These are phyloP conservation scores for Eilema griseolum DNA, from an alignment of 2,888 invertebrate species.

Conservation along the genomic window DNA sequence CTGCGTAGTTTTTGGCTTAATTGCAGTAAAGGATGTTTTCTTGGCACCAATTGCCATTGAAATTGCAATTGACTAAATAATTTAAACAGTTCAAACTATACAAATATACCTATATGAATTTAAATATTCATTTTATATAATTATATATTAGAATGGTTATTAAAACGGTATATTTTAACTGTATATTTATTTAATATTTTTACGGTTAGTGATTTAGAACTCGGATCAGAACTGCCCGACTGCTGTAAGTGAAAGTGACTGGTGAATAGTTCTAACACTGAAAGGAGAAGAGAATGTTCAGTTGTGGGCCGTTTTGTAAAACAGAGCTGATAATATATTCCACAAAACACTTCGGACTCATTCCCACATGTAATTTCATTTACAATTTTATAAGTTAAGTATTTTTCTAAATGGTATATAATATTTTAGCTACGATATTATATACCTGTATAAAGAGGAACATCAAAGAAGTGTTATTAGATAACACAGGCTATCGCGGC, in stretches of 20 bases:
- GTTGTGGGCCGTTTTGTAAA: background rate
- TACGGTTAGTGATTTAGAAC: conserved; percentile 5
- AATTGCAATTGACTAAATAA: background rate
- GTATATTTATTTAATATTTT: background rate
- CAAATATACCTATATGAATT: background rate
- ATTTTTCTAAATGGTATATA: background rate
- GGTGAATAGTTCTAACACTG: background rate
- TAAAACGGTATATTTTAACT: conserved; percentile 19
- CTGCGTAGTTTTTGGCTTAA: background rate
- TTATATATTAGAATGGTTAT: conserved; percentile 15
- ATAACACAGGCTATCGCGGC: background rate
- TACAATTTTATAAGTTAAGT: background rate
- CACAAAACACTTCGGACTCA: background rate
- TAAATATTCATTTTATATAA: conserved; percentile 8
- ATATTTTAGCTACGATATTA: background rate
- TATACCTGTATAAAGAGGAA: background rate
- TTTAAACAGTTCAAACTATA: background rate
- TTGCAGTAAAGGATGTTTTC: background rate
- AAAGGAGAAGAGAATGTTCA: conserved; percentile 1
- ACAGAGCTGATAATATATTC: background rate
- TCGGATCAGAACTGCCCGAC: background rate
- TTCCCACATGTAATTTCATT: background rate
- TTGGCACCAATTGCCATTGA: background rate
- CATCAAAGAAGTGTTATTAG: background rate
- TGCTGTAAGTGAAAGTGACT: background rate